Conservation (phyloP, 2,113 vertebrate genomes). For the Petromus typicus region DNA sequence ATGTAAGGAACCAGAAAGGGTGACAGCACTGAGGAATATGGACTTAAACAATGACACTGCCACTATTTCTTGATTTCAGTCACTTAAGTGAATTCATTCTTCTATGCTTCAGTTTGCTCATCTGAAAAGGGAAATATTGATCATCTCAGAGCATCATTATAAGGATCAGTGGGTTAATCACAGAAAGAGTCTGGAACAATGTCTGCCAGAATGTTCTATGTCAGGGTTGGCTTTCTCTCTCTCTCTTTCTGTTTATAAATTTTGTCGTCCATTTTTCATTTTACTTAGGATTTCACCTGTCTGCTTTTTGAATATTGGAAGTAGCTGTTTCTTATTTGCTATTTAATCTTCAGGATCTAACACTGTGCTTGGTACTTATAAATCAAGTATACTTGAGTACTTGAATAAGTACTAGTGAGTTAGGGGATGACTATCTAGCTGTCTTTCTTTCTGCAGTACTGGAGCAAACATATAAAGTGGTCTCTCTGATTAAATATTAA, state of each 20-base stretch:
- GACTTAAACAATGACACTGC: background rate
- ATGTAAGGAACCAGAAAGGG: no score
- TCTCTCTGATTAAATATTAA: background rate
- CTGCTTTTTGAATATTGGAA: background rate
- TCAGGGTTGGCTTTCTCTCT: background rate
- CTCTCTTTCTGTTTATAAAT: background rate
- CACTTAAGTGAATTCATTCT: background rate
- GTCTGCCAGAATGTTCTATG: background rate
- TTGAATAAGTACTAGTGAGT: background rate
- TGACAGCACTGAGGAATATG: accelerated
- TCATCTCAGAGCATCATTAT: background rate
- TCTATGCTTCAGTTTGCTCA: background rate
- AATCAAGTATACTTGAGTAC: background rate
- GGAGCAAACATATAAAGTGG: background rate
- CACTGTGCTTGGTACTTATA: background rate
- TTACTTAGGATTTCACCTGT: background rate
- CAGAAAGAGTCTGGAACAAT: background rate
- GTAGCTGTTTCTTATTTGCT: background rate
- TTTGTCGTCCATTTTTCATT: background rate
- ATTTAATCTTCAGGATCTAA: background rate
- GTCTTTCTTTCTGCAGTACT: background rate
- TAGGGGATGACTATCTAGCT: background rate
- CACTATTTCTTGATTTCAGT: background rate
- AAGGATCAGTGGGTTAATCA: background rate
- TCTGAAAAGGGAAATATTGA: background rate